These are phyloP conservation scores for Lutjanus campechanus DNA, from an alignment of 2,797 vertebrate species.

Conservation along the genomic window DNA sequence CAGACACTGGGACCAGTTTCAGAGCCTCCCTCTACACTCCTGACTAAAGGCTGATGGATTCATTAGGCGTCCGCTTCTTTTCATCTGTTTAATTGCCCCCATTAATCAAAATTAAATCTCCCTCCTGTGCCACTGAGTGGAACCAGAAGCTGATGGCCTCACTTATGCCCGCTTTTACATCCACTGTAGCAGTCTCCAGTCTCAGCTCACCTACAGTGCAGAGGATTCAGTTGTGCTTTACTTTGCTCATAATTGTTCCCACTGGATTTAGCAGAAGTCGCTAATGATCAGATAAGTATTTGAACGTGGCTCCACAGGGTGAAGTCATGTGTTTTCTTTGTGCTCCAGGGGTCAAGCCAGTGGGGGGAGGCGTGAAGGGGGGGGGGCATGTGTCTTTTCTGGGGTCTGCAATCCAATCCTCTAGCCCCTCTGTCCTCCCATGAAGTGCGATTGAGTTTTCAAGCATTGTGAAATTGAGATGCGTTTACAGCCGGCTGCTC, in stretches of 20 bases:
- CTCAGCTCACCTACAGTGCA: constrained; percentile 29
- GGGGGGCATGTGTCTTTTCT: constrained; percentile 30
- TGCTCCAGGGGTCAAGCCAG: constrained; percentile 47
- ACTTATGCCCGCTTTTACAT: constrained; percentile 18
- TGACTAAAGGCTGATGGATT: constrained; percentile 62
- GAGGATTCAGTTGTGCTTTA: constrained; percentile 22
- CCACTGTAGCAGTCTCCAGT: constrained; percentile 10
- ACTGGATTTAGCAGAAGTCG: constrained; percentile 39
- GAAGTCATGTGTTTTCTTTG: constrained; percentile 71
- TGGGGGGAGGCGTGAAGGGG: not conserved
- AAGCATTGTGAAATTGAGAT: constrained; percentile 47
- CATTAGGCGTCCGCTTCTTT: constrained; percentile 58
- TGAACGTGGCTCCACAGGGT: constrained; percentile 39
- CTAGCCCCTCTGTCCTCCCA: constrained; percentile 20
- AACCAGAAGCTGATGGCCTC: constrained; percentile 23
- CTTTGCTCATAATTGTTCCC: constrained; percentile 54
- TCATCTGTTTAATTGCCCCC: constrained; percentile 72
- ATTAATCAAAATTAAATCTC: constrained; percentile 73
- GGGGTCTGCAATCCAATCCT: constrained; percentile 55
- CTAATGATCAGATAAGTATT: constrained; percentile 66
- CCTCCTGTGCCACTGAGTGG: constrained; percentile 28
- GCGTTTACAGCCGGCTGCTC: constrained; percentile 32
- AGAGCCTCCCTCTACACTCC: constrained; percentile 39
- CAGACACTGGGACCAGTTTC: constrained; percentile 44
- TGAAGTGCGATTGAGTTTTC: constrained; percentile 27